A percentile compares a stretch with the other conserved stretches of the same genome.
Evolutionary conservation across 2,888 invertebrate species (phyloP).

Genomic region (Conops quadrifasciatus): DNA sequence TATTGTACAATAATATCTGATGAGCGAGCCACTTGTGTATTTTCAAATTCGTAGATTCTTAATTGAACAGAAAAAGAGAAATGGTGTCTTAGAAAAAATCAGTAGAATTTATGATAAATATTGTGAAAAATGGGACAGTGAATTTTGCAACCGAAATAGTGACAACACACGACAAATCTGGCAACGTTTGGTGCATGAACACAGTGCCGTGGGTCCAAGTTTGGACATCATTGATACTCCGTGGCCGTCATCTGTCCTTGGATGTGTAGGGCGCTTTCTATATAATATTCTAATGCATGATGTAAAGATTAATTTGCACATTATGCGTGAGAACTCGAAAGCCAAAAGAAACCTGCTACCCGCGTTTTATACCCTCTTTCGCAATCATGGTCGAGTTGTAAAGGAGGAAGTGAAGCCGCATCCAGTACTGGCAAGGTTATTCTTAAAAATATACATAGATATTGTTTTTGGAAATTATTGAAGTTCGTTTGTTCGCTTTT

Average conservation of each 20-base stretch:
- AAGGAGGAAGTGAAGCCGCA: constrained; percentile 86
- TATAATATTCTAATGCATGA: constrained; percentile 88
- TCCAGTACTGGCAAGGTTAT: constrained; percentile 72
- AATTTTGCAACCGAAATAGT: constrained; percentile 55
- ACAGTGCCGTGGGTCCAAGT: constrained; percentile 68
- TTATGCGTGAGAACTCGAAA: constrained; percentile 67
- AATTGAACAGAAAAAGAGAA: constrained; percentile 72
- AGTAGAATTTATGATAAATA: constrained; percentile 71
- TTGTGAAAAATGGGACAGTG: constrained; percentile 71
- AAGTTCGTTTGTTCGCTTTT: constrained; percentile 8
- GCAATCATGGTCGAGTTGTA: constrained; percentile 72
- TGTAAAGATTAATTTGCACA: constrained; percentile 81
- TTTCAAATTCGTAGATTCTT: constrained; percentile 67
- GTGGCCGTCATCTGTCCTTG: constrained; percentile 75
- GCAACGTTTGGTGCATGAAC: constrained; percentile 72
- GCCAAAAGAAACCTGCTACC: constrained; percentile 71
- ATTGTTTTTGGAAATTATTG: neutral
- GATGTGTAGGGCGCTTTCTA: constrained; percentile 81
- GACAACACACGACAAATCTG: constrained; percentile 76
- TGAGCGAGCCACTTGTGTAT: neutral
- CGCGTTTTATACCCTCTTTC: constrained; percentile 81
- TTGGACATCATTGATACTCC: constrained; percentile 69
- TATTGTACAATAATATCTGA: neutral
- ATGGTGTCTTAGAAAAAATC: constrained; percentile 74
- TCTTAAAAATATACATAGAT: constrained; percentile 18